These are phyloP conservation scores for Cheilosia grossa DNA, from an alignment of 2,888 invertebrate species.

Conservation along the genomic window DNA sequence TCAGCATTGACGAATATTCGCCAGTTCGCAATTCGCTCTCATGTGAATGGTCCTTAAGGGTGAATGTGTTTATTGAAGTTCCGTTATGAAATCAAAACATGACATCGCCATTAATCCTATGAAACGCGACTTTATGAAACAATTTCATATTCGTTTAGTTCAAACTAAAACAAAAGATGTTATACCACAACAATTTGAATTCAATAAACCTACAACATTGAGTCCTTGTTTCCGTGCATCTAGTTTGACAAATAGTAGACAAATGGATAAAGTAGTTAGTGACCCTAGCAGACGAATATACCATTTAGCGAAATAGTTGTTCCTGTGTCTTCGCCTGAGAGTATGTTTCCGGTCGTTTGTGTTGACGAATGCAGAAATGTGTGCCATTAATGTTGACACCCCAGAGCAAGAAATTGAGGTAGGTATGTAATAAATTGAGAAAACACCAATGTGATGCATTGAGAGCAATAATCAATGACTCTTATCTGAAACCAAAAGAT, in stretches of 20 bases:
- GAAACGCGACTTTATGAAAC: slow-evolving; percentile 8
- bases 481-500: too few relatives aligned
- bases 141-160: slow-evolving; percentile 7
- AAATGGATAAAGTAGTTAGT: slow-evolving; percentile 6
- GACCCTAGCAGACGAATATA: not conserved
- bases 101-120: slow-evolving; percentile 2
- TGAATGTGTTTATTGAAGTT: slow-evolving; percentile 1
- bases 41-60: too few relatives aligned
- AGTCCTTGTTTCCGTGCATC: slow-evolving; percentile 1
- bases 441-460: too few relatives aligned
- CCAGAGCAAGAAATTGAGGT: not conserved
- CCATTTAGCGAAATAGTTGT: not conserved
- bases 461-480: too few relatives aligned
- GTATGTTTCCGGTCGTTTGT: not conserved
- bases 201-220: not conserved
- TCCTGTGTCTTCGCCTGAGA: not conserved
- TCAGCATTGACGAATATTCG: too few relatives aligned
- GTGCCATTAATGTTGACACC: not conserved
- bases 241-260: not conserved
- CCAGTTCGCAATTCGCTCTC: too few relatives aligned
- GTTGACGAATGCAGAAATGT: not conserved
- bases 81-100: not conserved
- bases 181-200: not conserved
- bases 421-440: not conserved
- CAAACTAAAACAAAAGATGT: not conserved